Evolutionary conservation across 2,113 vertebrate species (phyloP).

Genomic region (Triplophysa tibetana): DNA sequence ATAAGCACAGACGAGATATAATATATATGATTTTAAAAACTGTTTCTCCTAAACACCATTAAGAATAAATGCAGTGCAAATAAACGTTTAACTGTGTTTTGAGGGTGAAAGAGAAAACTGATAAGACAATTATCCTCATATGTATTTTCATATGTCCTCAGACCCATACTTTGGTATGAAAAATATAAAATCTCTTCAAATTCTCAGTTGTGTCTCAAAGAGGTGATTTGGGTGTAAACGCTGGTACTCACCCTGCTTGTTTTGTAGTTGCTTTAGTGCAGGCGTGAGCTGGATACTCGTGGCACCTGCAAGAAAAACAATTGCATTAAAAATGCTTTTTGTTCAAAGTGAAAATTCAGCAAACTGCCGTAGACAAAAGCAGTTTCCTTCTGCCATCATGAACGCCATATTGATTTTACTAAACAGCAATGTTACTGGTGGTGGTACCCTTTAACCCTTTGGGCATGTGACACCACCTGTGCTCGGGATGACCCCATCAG

Average conservation of each 20-base stretch:
- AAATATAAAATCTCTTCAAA: background rate
- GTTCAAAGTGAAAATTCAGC: constrained; percentile 75
- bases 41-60: too few species aligned
- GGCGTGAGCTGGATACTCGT: constrained; percentile 80
- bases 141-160: too few species aligned
- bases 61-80: too few species aligned
- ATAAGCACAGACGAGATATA: too few species aligned
- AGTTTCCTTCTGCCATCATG: constrained; percentile 56
- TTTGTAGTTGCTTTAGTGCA: constrained; percentile 81
- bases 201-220: background rate
- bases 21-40: too few species aligned
- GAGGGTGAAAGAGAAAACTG: too few species aligned
- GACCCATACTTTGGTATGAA: too few species aligned
- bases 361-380: constrained; percentile 69
- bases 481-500: constrained; percentile 27
- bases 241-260: constrained; percentile 81
- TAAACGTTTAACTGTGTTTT: too few species aligned
- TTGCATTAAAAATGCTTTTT: constrained; percentile 77
- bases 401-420: constrained; percentile 21
- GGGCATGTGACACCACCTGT: constrained; percentile 8
- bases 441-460: constrained; percentile 16
- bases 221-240: constrained; percentile 41
- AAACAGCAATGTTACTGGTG: constrained; percentile 12
- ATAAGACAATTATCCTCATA: too few species aligned
- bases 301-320: constrained; percentile 81